A percentile compares a stretch with the other conserved stretches of the same genome.
These are phyloP conservation scores for zebrafish (Danio rerio) DNA, from an alignment of 2,113 vertebrate genomes.

Conservation along the genomic window DNA sequence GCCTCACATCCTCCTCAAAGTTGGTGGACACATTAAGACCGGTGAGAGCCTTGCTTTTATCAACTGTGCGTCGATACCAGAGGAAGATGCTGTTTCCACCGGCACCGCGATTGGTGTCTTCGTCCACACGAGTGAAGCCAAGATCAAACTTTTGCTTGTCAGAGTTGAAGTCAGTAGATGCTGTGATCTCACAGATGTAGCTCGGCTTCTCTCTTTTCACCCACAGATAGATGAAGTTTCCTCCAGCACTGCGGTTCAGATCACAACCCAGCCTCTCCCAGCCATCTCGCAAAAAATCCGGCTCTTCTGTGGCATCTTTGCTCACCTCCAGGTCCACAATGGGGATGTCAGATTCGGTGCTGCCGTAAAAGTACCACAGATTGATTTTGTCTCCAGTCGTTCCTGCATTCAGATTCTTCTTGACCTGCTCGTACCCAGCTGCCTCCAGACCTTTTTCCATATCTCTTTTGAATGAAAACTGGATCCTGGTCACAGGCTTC, in stretches of 20 bases:
- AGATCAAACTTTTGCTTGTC: slow-evolving; percentile 5
- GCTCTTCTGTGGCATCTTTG: background rate
- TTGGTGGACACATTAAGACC: slow-evolving; percentile 6
- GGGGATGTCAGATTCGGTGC: slow-evolving; percentile 22
- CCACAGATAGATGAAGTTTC: slow-evolving; percentile 25
- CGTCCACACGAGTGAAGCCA: slow-evolving; percentile 46
- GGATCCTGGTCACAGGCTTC: slow-evolving; percentile 31
- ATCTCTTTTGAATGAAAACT: background rate
- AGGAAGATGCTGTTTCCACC: background rate
- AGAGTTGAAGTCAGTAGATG: background rate
- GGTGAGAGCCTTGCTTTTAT: slow-evolving; percentile 28
- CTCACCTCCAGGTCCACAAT: slow-evolving; percentile 7
- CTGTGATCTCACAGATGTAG: slow-evolving; percentile 21
- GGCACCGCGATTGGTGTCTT: slow-evolving; percentile 24
- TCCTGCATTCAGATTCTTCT: slow-evolving; percentile 20
- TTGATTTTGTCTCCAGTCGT: background rate
- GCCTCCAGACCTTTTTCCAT: background rate
- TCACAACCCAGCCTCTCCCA: slow-evolving; percentile 42
- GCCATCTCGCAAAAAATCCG: slow-evolving; percentile 14
- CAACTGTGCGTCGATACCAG: slow-evolving; percentile 31
- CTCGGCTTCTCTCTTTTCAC: slow-evolving; percentile 31
- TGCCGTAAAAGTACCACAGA: slow-evolving; percentile 29
- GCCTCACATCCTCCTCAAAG: background rate
- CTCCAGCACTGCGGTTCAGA: slow-evolving; percentile 15
- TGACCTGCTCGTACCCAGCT: slow-evolving; percentile 11